These are phyloP conservation scores for Microplitis deprimator DNA, from an alignment of 2,888 invertebrate genomes.

Conservation along the genomic window DNA sequence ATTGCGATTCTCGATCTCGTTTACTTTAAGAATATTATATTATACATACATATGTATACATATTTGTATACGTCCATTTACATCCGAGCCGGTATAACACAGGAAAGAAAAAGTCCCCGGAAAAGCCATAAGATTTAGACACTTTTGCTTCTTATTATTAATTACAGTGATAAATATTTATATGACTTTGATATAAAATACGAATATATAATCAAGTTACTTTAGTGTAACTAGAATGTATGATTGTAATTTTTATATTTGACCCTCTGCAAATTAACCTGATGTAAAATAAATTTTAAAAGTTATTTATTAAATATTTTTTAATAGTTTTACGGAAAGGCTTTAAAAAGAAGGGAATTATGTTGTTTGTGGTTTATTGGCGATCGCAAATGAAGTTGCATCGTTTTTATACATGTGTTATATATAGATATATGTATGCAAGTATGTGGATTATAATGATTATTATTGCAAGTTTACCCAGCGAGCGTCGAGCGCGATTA, in stretches of 20 bases:
- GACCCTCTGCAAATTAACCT: constrained; percentile 62
- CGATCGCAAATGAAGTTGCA: constrained; percentile 54
- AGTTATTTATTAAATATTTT: constrained; percentile 17
- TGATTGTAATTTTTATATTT: constrained; percentile 62
- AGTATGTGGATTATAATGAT: constrained; percentile 50
- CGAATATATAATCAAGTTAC: constrained; percentile 22
- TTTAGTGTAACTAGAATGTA: constrained; percentile 66
- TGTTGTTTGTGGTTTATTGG: not conserved
- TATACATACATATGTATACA: too few relatives aligned
- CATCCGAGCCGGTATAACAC: constrained; percentile 6
- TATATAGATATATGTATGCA: constrained; percentile 30
- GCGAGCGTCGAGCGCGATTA: constrained; percentile 59
- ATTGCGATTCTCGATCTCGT: constrained; percentile 43
- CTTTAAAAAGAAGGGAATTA: not conserved
- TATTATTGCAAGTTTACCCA: constrained; percentile 58
- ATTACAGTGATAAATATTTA: constrained; percentile 6
- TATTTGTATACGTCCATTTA: too few relatives aligned
- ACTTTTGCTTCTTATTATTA: constrained; percentile 16
- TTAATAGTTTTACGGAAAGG: too few relatives aligned
- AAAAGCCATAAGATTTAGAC: not conserved
- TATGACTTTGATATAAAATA: constrained; percentile 34
- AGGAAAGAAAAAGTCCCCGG: not conserved
- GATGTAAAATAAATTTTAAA: constrained; percentile 57
- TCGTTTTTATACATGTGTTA: not conserved
- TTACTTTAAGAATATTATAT: constrained; percentile 15